Conservation (phyloP, 2,888 invertebrate species). For the Thecocarcelia acutangulata region DNA sequence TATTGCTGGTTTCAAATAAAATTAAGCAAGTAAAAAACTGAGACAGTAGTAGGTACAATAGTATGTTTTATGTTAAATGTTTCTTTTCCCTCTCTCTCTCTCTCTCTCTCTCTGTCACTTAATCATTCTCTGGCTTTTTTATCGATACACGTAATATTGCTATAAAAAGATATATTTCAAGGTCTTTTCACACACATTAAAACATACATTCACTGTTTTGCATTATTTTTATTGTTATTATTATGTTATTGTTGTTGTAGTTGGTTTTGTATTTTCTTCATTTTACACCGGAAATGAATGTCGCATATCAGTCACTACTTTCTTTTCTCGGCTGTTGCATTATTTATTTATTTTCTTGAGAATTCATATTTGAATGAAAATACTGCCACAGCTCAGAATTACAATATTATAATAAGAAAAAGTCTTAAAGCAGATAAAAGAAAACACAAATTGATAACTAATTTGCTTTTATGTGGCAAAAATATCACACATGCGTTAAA, state of each 20-base stretch:
- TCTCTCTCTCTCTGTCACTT: conserved; percentile 6
- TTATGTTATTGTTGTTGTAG: no score
- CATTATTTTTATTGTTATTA: no score
- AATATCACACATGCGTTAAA: conserved; percentile 7
- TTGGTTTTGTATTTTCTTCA: conserved; percentile 7
- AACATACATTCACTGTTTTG: neutral
- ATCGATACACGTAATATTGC: conserved; percentile 13
- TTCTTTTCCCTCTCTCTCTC: conserved; percentile 16
- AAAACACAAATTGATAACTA: conserved; percentile 11
- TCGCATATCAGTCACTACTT: conserved; percentile 3
- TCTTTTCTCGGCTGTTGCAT: conserved; percentile 7
- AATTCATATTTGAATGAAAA: conserved; percentile 2
- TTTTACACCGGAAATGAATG: conserved; percentile 48
- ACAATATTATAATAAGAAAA: no score
- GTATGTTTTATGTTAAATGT: conserved; percentile 4
- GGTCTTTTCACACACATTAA: conserved; percentile 31
- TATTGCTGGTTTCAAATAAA: conserved; percentile 24
- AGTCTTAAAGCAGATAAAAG: neutral
- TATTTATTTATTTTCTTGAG: neutral
- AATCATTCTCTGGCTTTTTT: no score
- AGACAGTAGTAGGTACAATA: conserved; percentile 54
- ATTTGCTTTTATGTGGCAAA: neutral
- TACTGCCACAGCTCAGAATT: no score
- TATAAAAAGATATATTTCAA: conserved; percentile 44
- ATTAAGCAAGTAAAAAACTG: conserved; percentile 24